Evolutionary conservation across 1,140 invertebrate genomes (phyloP).

Genomic region (Bombus vancouverensis): DNA sequence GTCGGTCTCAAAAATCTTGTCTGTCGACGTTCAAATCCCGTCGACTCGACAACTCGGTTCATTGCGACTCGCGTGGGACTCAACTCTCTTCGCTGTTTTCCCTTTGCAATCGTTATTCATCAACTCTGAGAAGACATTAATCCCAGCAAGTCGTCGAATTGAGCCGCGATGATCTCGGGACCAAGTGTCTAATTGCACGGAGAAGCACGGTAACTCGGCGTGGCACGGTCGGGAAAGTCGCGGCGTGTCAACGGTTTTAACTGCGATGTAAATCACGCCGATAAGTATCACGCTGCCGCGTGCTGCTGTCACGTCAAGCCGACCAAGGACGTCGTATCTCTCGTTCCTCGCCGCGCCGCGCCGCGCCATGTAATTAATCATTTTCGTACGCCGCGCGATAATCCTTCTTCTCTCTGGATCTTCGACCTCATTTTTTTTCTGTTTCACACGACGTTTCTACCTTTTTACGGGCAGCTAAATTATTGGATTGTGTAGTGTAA

Average conservation of each 20-base stretch:
- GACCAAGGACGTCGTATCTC: conserved; percentile 69
- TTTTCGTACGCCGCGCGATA: conserved; percentile 66
- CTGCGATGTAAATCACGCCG: conserved; percentile 72
- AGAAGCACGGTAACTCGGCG: conserved; percentile 35
- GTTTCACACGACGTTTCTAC: neutral
- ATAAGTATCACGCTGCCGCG: conserved; percentile 71
- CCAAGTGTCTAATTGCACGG: conserved; percentile 47
- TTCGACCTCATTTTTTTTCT: neutral
- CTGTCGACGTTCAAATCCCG: neutral
- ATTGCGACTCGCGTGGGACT: neutral
- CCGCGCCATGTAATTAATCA: conserved; percentile 71
- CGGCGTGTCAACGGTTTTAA: conserved; percentile 68
- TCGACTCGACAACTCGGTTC: neutral
- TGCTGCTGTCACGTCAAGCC: conserved; percentile 36
- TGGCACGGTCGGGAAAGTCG: conserved; percentile 33
- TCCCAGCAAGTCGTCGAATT: conserved; percentile 28
- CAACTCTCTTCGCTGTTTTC: too few relatives aligned
- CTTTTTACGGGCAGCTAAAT: neutral
- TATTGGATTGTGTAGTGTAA: neutral
- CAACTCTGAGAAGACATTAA: neutral
- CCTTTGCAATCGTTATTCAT: too few relatives aligned
- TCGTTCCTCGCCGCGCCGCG: conserved; percentile 20
- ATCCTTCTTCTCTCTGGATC: conserved; percentile 41
- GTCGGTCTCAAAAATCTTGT: neutral
- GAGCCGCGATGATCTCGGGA: conserved; percentile 22